These are phyloP conservation scores for Hippocampus guttulatus DNA, from an alignment of 2,113 vertebrate genomes.

Conservation along the genomic window DNA sequence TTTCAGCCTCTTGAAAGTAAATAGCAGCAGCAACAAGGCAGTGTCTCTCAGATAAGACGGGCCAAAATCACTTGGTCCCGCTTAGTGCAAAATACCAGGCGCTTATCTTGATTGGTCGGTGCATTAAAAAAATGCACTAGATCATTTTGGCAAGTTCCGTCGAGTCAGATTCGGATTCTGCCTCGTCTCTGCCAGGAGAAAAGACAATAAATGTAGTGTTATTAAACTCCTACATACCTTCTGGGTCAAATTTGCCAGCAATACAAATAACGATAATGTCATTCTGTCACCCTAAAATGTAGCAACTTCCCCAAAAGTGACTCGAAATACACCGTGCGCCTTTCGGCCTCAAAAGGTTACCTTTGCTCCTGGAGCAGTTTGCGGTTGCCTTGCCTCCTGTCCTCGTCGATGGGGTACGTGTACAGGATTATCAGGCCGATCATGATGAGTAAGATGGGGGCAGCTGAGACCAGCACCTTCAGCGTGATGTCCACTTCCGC, in stretches of 20 bases:
- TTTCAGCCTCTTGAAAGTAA: not conserved
- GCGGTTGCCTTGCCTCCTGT: slow-evolving; percentile 81
- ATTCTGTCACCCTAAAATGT: not conserved
- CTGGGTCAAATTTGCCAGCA: not conserved
- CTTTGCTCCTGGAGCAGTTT: slow-evolving; percentile 85
- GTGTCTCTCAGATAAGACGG: slow-evolving; percentile 19
- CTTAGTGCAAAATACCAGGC: slow-evolving; percentile 45
- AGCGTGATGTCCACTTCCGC: slow-evolving; percentile 78
- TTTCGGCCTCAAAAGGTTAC: slow-evolving; percentile 52
- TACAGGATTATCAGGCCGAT: slow-evolving; percentile 85
- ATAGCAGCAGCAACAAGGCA: slow-evolving; percentile 26
- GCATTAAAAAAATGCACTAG: slow-evolving; percentile 31
- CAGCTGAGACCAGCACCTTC: slow-evolving; percentile 85
- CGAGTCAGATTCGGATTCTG: slow-evolving; percentile 62
- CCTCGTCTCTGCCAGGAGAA: slow-evolving; percentile 59
- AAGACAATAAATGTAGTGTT: not conserved
- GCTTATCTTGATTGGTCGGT: slow-evolving; percentile 19
- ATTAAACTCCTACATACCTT: not conserved
- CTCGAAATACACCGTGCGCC: not conserved
- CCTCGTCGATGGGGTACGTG: slow-evolving; percentile 87
- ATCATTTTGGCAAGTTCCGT: slow-evolving; percentile 54
- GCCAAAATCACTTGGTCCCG: slow-evolving; percentile 34
- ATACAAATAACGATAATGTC: not conserved
- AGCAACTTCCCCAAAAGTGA: too few relatives aligned
- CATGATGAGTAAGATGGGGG: slow-evolving; percentile 81